phyloP scores from a whole-genome alignment of 2,797 vertebrate genomes.

The Scolopax bukidnonensis region DNA sequence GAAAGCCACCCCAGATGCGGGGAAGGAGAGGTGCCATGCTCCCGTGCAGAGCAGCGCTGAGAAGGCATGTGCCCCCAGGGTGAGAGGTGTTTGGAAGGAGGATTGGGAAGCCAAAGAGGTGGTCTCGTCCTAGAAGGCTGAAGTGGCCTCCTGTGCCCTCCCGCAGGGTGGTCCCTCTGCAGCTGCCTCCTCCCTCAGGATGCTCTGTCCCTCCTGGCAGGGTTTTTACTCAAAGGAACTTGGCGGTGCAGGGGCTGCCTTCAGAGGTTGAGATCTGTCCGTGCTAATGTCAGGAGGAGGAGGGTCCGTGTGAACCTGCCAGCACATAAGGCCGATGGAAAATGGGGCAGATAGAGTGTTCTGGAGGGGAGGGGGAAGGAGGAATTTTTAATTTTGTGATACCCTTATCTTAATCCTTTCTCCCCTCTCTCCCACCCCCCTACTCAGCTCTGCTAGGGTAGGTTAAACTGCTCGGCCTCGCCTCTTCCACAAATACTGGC shows the following conservation, averaged over 20 bases:
- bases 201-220: not conserved
- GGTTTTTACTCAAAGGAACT: not conserved
- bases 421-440: not conserved
- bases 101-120: not conserved
- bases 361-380: not conserved
- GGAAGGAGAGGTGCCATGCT: not conserved
- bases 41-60: accelerated
- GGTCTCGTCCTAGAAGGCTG: not conserved
- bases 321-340: not conserved
- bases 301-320: not conserved
- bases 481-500: conserved; percentile 21
- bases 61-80: accelerated
- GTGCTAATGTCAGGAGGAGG: not conserved
- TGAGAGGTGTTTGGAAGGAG: not conserved
- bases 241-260: not conserved
- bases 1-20: not conserved
- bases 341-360: accelerated
- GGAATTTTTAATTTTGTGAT: not conserved
- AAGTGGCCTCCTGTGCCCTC: not conserved
- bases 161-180: not conserved
- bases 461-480: not conserved
- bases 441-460: not conserved
- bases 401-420: not conserved
- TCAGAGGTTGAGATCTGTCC: not conserved
- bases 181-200: accelerated